phyloP scores from a whole-genome alignment of 53 echinoderm and acorn worm genomes.

The Echinarachnius parma region DNA sequence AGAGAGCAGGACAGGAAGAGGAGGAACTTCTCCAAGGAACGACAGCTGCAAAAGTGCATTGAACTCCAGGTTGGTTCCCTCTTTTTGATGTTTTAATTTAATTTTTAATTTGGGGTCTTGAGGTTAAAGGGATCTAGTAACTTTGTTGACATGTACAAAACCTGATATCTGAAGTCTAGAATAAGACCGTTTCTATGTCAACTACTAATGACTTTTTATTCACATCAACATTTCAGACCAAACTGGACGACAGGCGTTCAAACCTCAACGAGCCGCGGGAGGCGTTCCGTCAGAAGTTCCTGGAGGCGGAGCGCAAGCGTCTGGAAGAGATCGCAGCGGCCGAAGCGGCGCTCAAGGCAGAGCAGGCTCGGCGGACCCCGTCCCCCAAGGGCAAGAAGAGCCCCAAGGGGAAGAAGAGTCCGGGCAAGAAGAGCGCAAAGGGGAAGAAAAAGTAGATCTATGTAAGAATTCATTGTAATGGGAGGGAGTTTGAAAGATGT shows the following conservation, averaged over 20 bases:
- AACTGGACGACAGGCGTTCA: slow-evolving; percentile 61
- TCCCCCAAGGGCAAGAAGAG: slow-evolving; percentile 95
- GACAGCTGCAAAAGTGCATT: slow-evolving; percentile 84
- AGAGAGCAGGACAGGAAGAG: slow-evolving; percentile 54
- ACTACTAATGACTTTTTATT: no score
- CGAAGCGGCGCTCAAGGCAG: slow-evolving; percentile 91
- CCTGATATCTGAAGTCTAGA: no score
- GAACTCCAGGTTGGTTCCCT: slow-evolving; percentile 69
- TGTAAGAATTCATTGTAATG: no score
- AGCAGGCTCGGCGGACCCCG: slow-evolving; percentile 81
- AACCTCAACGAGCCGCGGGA: slow-evolving; percentile 85
- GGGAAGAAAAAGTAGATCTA: slow-evolving; percentile 66
- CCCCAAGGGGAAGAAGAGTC: slow-evolving; percentile 95
- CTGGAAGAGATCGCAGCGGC: slow-evolving; percentile 90
- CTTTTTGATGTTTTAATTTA: no score
- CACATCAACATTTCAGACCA: slow-evolving; percentile 50
- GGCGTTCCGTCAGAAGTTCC: slow-evolving; percentile 91
- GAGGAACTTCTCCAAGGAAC: slow-evolving; percentile 68
- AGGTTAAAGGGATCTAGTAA: no score
- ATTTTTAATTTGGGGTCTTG: no score
- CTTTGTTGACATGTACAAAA: no score
- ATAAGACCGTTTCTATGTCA: no score
- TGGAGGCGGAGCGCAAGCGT: slow-evolving; percentile 90
- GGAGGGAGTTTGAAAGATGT: no score
- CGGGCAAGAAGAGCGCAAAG: slow-evolving; percentile 84